Conservation (phyloP, 2,113 vertebrate genomes). For the Microtus pennsylvanicus region DNA sequence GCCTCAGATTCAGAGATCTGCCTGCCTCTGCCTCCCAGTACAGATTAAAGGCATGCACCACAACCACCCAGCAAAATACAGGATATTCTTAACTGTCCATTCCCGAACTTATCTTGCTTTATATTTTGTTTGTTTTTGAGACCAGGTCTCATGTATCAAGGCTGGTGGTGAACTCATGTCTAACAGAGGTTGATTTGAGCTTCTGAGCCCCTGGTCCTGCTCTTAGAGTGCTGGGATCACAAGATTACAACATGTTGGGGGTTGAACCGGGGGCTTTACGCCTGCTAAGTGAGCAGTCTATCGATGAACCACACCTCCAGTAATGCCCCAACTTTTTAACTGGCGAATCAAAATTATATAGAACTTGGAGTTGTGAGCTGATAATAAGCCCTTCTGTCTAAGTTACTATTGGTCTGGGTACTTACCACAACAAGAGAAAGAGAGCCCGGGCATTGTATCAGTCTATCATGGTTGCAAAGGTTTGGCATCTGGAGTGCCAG, state of each 20-base stretch:
- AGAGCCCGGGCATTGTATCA: background rate
- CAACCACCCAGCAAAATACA: too few species aligned
- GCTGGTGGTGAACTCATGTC: background rate
- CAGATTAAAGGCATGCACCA: too few species aligned
- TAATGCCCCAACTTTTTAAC: background rate
- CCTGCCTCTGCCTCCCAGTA: too few species aligned
- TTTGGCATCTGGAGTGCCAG: accelerated
- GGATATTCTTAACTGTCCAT: background rate
- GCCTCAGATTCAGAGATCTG: too few species aligned
- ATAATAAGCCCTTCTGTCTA: background rate
- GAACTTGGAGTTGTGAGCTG: background rate
- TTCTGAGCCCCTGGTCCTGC: background rate
- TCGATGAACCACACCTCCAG: too few species aligned
- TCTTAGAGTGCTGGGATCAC: too few species aligned
- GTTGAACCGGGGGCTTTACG: background rate
- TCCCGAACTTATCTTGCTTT: background rate
- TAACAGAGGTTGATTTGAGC: background rate
- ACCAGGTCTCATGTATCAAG: background rate
- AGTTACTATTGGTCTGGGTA: too few species aligned
- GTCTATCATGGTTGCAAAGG: background rate
- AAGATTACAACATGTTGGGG: background rate
- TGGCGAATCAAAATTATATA: background rate
- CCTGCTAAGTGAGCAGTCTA: background rate
- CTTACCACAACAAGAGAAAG: background rate
- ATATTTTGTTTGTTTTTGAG: background rate